Percentiles rank a stretch among this genome's conserved stretches.
These are phyloP conservation scores for Lampris megalopsis DNA, from an alignment of 2,113 vertebrate species.

Conservation along the genomic window DNA sequence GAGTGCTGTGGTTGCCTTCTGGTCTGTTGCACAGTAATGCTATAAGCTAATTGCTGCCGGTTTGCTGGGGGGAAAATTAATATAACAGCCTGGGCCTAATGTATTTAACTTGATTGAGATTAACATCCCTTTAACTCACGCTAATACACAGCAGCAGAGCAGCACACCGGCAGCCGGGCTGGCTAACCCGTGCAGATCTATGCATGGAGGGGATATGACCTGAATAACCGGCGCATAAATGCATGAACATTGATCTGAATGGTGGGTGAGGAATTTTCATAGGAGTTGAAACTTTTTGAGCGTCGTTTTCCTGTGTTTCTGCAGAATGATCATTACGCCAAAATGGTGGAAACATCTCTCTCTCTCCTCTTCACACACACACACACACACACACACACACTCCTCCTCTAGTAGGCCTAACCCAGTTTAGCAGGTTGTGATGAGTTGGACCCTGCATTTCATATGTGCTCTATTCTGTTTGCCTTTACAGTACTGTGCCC, in stretches of 20 bases:
- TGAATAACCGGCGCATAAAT: conserved; percentile 25
- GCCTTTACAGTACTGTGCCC: too few relatives aligned
- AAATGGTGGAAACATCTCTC: neutral
- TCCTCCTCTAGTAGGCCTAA: too few relatives aligned
- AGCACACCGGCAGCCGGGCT: neutral
- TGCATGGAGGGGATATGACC: neutral
- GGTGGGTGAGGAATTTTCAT: neutral
- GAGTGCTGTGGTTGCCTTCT: conserved; percentile 32
- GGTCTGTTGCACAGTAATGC: conserved; percentile 32
- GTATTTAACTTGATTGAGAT: conserved; percentile 68
- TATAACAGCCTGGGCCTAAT: conserved; percentile 44
- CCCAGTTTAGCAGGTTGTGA: neutral
- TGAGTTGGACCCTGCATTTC: neutral
- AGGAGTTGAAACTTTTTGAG: neutral
- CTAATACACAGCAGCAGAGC: conserved; percentile 17
- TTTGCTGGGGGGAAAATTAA: conserved; percentile 42
- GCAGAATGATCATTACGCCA: neutral
- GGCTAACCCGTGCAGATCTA: neutral
- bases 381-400: neutral
- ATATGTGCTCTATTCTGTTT: conserved; percentile 1
- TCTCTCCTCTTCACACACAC: neutral
- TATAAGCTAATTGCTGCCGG: conserved; percentile 50
- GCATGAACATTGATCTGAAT: conserved; percentile 7
- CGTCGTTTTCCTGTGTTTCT: neutral
- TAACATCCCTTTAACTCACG: conserved; percentile 43